A percentile compares a stretch with the other conserved stretches of the same genome.
Evolutionary conservation across 2,888 invertebrate genomes (phyloP).

Genomic region (Chelonus formosanus): DNA sequence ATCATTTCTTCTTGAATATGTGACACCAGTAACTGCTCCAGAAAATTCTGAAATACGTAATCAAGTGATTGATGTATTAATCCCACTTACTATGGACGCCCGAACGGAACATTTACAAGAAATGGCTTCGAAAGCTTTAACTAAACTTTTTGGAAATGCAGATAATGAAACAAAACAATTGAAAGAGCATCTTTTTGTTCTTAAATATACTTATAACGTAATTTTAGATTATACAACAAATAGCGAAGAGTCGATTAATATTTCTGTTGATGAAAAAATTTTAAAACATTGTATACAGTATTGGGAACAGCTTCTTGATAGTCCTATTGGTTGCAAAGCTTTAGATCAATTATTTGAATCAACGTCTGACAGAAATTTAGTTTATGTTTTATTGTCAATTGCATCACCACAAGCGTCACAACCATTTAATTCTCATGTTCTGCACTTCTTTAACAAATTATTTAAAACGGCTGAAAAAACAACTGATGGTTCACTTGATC

Average conservation of each 20-base stretch:
- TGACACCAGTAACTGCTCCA: slow-evolving; percentile 66
- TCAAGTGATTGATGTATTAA: slow-evolving; percentile 74
- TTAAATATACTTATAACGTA: slow-evolving; percentile 75
- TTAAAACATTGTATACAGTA: slow-evolving; percentile 79
- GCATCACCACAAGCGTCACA: slow-evolving; percentile 77
- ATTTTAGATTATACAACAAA: slow-evolving; percentile 71
- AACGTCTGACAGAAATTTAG: slow-evolving; percentile 74
- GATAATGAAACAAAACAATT: slow-evolving; percentile 75
- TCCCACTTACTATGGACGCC: slow-evolving; percentile 80
- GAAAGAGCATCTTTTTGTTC: slow-evolving; percentile 72
- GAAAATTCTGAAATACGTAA: slow-evolving; percentile 73
- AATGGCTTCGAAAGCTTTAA: slow-evolving; percentile 71
- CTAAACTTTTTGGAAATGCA: slow-evolving; percentile 71
- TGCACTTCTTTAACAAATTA: slow-evolving; percentile 82
- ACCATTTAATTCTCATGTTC: slow-evolving; percentile 78
- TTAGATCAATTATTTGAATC: slow-evolving; percentile 82
- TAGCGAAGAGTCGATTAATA: slow-evolving; percentile 55
- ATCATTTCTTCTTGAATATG: slow-evolving; percentile 73
- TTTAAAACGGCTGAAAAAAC: slow-evolving; percentile 68
- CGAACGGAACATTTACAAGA: slow-evolving; percentile 79
- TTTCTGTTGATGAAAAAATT: slow-evolving; percentile 71
- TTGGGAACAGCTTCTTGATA: slow-evolving; percentile 86
- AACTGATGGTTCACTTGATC: slow-evolving; percentile 72
- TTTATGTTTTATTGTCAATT: slow-evolving; percentile 82
- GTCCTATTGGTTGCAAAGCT: slow-evolving; percentile 81